Evolutionary conservation across 2,888 invertebrate species (phyloP).

Genomic region (Meteorus colon): DNA sequence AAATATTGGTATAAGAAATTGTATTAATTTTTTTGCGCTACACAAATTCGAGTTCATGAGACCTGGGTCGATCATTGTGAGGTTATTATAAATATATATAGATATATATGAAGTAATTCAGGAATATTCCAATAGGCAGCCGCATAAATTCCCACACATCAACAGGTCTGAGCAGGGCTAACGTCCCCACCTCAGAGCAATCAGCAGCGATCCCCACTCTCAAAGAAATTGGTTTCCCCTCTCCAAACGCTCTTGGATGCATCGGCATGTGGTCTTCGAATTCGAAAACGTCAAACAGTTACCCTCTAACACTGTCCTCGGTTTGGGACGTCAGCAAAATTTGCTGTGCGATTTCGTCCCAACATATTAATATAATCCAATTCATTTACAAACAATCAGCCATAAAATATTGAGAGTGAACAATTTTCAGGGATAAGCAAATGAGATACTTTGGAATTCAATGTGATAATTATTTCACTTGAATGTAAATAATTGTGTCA

Average conservation of each 20-base stretch:
- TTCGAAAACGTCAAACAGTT: conserved; percentile 73
- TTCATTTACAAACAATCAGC: not conserved
- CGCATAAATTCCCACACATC: conserved; percentile 73
- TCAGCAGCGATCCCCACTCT: conserved; percentile 48
- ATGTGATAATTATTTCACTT: not conserved
- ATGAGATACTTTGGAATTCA: not conserved
- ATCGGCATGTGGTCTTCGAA: conserved; percentile 72
- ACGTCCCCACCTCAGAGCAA: conserved; percentile 62
- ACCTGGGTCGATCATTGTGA: too few relatives aligned
- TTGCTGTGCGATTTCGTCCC: not conserved
- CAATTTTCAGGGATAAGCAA: too few relatives aligned
- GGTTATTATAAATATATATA: not conserved
- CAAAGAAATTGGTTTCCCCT: conserved; percentile 53
- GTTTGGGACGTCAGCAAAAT: conserved; percentile 23
- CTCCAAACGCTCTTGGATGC: conserved; percentile 58
- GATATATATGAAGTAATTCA: conserved; percentile 1
- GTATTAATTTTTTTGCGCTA: too few relatives aligned
- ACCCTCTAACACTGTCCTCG: conserved; percentile 60
- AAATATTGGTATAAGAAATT: too few relatives aligned
- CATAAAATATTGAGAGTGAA: not conserved
- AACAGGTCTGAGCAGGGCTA: conserved; percentile 69
- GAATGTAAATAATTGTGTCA: not conserved
- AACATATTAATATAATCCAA: not conserved
- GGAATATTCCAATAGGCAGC: conserved; percentile 50
- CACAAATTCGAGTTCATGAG: too few relatives aligned